Conservation (phyloP, 1,140 invertebrate species). For the Ostrea denselamellosa region DNA sequence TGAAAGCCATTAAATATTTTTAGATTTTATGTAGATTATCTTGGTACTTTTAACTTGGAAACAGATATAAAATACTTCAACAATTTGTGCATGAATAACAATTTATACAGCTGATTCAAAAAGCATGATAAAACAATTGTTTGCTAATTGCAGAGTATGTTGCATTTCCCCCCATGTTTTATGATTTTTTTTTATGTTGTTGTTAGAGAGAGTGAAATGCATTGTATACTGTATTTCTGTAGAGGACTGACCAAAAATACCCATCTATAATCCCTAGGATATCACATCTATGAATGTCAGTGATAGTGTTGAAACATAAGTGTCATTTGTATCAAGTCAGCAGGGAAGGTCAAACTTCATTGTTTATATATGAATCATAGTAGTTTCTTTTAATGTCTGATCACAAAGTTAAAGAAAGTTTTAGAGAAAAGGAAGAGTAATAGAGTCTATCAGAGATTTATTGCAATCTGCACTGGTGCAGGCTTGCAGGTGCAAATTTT, state of each 20-base stretch:
- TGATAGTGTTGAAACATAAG: too few relatives aligned
- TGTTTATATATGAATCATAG: too few relatives aligned
- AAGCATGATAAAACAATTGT: not conserved
- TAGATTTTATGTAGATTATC: not conserved
- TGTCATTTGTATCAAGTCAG: too few relatives aligned
- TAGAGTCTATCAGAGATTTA: not conserved
- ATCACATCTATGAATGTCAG: too few relatives aligned
- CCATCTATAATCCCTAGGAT: too few relatives aligned
- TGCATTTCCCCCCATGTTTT: not conserved
- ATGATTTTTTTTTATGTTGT: not conserved
- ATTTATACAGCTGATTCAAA: not conserved
- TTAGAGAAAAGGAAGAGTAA: not conserved
- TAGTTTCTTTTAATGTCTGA: too few relatives aligned
- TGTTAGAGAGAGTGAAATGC: not conserved
- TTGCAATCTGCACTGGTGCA: not conserved
- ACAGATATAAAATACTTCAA: not conserved
- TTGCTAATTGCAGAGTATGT: not conserved
- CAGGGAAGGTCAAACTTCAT: too few relatives aligned
- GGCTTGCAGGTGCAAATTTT: slow-evolving; percentile 19
- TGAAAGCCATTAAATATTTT: not conserved
- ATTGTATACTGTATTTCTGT: not conserved
- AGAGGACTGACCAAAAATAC: too few relatives aligned
- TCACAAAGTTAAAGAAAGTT: too few relatives aligned
- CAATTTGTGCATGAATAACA: too few relatives aligned
- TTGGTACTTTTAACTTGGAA: not conserved